These are phyloP conservation scores for Chaetodon trifasciatus DNA, from an alignment of 2,797 vertebrate species.

Conservation along the genomic window DNA sequence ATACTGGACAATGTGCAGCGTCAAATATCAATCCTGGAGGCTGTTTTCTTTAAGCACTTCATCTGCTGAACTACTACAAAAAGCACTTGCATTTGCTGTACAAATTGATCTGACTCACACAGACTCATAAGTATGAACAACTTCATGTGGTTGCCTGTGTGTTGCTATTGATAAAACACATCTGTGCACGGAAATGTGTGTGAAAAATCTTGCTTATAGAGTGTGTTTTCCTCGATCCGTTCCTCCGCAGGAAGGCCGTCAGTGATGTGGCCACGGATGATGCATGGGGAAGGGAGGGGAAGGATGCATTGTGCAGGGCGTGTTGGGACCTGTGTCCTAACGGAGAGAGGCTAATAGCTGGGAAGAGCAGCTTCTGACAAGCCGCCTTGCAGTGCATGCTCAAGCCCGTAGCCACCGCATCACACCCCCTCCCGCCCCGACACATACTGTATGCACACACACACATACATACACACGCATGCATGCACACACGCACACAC, in stretches of 20 bases:
- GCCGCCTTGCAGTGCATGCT: slow-evolving; percentile 74
- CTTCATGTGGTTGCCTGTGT: slow-evolving; percentile 8
- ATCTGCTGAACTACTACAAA: not conserved
- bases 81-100: not conserved
- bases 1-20: not conserved
- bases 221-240: slow-evolving; percentile 33
- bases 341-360: slow-evolving; percentile 82
- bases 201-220: slow-evolving; percentile 29
- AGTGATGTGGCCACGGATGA: slow-evolving; percentile 80
- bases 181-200: slow-evolving; percentile 4
- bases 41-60: slow-evolving; percentile 1
- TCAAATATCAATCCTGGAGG: not conserved
- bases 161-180: not conserved
- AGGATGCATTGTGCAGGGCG: slow-evolving; percentile 76
- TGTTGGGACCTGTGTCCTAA: slow-evolving; percentile 85
- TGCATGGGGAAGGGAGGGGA: slow-evolving; percentile 60
- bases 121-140: not conserved
- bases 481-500: slow-evolving; percentile 26
- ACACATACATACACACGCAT: slow-evolving; percentile 24
- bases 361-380: slow-evolving; percentile 82
- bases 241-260: slow-evolving; percentile 42
- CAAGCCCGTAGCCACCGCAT: slow-evolving; percentile 69
- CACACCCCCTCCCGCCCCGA: slow-evolving; percentile 49
- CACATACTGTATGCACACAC: slow-evolving; percentile 49
- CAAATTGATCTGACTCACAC: not conserved